Base-by-base conservation (phyloP, 2,888 invertebrate species). In the Drosophila kanekoi region DNA sequence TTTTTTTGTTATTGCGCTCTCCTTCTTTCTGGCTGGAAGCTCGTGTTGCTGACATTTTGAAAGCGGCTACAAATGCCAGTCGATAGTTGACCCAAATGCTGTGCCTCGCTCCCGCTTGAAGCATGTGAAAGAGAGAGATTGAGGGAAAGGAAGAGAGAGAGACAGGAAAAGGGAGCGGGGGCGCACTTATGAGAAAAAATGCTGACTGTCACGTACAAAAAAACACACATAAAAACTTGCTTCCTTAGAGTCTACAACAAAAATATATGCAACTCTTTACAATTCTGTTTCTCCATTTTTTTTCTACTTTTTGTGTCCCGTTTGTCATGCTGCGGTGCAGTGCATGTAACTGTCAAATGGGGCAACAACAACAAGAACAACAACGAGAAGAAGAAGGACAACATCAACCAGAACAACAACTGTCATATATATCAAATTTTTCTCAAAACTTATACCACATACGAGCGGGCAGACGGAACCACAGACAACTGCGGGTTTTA, bases 81-180 rank as follows among this genome's bases (percentile, higher is more conserved):
- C 85, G 77, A 86, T 84, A 81, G 84, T 84, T 86, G 85, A 87
- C 87, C 85, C 85, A 77, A 82, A 85, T 82, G 64, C 49, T 48
- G 32, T 43, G 38, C 18, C 65, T 43, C 10, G 32, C 44, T 37
- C 18, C 32, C 13, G 28, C 18, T 11, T 18, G 28, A 32, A 49
- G 43, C 18, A 14, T 9, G 0, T 28, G 1, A 14, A 1, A 10
- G 41, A 38, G n/a, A 37, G 20, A 1, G 28, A 23, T 8, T 23
- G 23, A 32, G 18, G 35, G 11, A 56, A 5, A 5, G 16, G 14
- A 2, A n/a, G 3, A 20, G 37, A 43, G 2, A 0, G 13, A 9
- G 2, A 0, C 10, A 9, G 14, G 11, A 10, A 13, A 28, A 1
- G n/a, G 8, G n/a, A 11, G 14, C 11, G 14, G 3, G 11, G n/a